Evolutionary conservation across 64 coral and sea anemone species (phyloP), one percentile per base, ranked within the genome.

Genomic region (Pocillopora verrucosa): DNA sequence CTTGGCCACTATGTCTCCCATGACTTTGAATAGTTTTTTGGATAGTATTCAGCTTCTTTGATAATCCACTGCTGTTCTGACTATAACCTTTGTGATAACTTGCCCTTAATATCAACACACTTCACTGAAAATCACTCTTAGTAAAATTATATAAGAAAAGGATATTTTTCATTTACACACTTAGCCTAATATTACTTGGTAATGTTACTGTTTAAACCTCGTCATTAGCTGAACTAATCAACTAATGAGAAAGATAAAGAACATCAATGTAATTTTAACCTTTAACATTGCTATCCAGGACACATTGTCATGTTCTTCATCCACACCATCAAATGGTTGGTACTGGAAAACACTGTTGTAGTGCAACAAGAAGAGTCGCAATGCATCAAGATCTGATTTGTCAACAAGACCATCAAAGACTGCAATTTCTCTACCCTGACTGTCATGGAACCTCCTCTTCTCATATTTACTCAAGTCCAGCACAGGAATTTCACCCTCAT

Each of bases 231-330:
- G 5, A 35, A 19, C 76, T 57, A 13, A 45, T 30, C 5, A 63
- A 63, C 61, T 65, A 17, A 16, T 79, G 20, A 63, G 37, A 30
- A 79, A 45, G 3, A 36, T 37, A 79, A 9, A 30, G 0, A 80
- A 51, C 34, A 57, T 22, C 20, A 57, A 12, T 64, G 10, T 16
- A 17, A 64, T 67, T 67, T 65, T 63, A 12, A 98, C 96, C 90
- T 94, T 82, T 10, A 94, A 76, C 19, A 15, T 10, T 26, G 93
- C 90, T 64, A 98, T 94, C 96, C 96, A 98, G 45, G 90, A 89
- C 5, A 98, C 96, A 65, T 98, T 98, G 16, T 98, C 96, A 85
- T 98, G 96, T 36, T 98, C 96, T 36, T 94, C 89, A 78, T 72
- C 80, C 10, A 45, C 22, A 26, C 89, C 86, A 60, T 98, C 96